Evolutionary conservation across 2,888 invertebrate genomes (phyloP).

Genomic region (Autographa gamma): DNA sequence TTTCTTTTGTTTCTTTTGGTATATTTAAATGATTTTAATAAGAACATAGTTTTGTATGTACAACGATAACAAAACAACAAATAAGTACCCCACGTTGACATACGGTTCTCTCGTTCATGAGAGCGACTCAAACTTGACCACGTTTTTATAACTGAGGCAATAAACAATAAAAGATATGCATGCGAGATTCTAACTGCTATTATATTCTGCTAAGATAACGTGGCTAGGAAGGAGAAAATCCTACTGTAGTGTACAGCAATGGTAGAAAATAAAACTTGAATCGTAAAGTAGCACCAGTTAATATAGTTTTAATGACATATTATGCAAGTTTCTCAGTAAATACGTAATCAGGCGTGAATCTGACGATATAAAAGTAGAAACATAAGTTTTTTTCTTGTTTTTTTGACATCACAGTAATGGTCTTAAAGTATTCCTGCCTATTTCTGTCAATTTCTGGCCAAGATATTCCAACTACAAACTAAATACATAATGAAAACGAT

Average conservation of each 20-base stretch:
- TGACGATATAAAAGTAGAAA: not conserved
- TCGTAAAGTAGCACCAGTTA: not conserved
- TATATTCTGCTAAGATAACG: not conserved
- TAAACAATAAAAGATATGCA: constrained; percentile 5
- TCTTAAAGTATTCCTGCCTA: no score
- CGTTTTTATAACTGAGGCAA: not conserved
- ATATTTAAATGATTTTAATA: no score
- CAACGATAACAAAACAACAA: no score
- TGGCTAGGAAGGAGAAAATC: not conserved
- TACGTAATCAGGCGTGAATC: not conserved
- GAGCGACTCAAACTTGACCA: not conserved
- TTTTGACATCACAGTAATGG: no score
- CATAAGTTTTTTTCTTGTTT: no score
- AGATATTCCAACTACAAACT: no score
- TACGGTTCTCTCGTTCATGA: not conserved
- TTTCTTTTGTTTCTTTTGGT: no score
- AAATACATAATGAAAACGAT: no score
- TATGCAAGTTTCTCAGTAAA: not conserved
- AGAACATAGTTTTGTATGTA: no score
- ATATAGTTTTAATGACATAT: not conserved
- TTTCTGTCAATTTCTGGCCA: no score
- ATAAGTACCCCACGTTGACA: not conserved
- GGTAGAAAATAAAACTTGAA: not conserved
- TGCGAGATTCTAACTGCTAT: no score
- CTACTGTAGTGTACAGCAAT: not conserved